Evolutionary conservation across 2,113 vertebrate genomes (phyloP).

Genomic region (Apteryx owenii): DNA sequence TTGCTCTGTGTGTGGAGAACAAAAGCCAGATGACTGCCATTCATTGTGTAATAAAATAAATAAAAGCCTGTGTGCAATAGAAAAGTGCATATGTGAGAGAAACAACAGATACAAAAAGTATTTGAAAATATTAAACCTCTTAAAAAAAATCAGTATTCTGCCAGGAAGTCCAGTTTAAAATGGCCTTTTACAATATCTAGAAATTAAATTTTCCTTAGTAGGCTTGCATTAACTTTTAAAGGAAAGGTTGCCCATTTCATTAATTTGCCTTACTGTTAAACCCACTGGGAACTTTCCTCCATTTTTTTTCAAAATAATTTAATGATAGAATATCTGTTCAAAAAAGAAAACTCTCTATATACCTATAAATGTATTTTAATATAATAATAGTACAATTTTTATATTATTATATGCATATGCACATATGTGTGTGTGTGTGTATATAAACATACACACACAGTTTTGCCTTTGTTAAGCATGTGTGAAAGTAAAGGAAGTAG

Average conservation of each 20-base stretch:
- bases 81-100: neutral
- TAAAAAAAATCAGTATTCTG: neutral
- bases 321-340: neutral
- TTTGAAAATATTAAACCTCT: neutral
- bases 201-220: neutral
- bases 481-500: neutral
- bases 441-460: too few relatives aligned
- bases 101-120: neutral
- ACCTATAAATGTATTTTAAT: too few relatives aligned
- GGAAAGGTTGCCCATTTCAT: neutral
- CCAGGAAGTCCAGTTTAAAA: neutral
- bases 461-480: neutral
- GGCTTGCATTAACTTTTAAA: neutral
- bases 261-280: neutral
- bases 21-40: neutral
- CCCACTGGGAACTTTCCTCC: neutral
- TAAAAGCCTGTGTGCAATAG: fast-evolving
- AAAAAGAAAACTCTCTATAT: neutral
- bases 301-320: neutral
- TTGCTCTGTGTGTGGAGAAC: fast-evolving
- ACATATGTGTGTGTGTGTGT: too few relatives aligned
- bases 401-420: too few relatives aligned
- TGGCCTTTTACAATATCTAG: neutral
- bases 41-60: neutral
- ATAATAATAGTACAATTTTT: neutral